These are phyloP conservation scores for Nyleta sp. DNA, from an alignment of 2,888 invertebrate species.

Conservation along the genomic window DNA sequence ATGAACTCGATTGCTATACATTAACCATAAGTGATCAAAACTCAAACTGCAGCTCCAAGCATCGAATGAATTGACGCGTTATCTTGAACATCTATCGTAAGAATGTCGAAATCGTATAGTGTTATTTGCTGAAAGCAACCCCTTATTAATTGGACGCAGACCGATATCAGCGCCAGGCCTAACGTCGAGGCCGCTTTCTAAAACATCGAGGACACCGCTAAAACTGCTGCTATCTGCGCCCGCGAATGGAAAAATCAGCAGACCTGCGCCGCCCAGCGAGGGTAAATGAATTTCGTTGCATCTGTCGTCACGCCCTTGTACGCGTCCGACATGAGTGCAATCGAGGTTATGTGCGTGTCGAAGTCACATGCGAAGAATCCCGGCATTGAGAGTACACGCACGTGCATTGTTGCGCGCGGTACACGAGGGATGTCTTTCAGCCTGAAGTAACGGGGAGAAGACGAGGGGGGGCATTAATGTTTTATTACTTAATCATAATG, in stretches of 20 bases:
- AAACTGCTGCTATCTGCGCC: slow-evolving; percentile 52
- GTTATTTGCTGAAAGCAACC: slow-evolving; percentile 19
- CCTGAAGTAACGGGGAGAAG: slow-evolving; percentile 67
- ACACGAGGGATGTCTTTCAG: slow-evolving; percentile 76
- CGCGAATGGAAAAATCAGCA: slow-evolving; percentile 73
- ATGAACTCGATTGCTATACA: too few relatives aligned
- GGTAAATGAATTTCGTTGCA: slow-evolving; percentile 80
- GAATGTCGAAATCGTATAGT: slow-evolving; percentile 26
- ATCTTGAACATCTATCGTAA: slow-evolving; percentile 18
- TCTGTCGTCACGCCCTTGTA: slow-evolving; percentile 82
- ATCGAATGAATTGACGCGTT: neutral
- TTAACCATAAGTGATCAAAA: too few relatives aligned
- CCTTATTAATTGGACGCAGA: slow-evolving; percentile 30
- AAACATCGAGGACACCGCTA: slow-evolving; percentile 30
- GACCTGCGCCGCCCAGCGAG: slow-evolving; percentile 76
- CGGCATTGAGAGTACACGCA: slow-evolving; percentile 60
- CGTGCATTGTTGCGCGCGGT: slow-evolving; percentile 47
- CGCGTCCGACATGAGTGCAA: slow-evolving; percentile 64
- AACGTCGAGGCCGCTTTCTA: neutral
- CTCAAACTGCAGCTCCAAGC: too few relatives aligned
- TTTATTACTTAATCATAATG: slow-evolving; percentile 82
- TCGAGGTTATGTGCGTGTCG: slow-evolving; percentile 62
- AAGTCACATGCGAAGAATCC: slow-evolving; percentile 70
- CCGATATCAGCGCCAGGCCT: too few relatives aligned
- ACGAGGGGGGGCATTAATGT: slow-evolving; percentile 76